Evolutionary conservation across 2,797 vertebrate species (phyloP).

Genomic region (Helicolenus hilgendorfi): DNA sequence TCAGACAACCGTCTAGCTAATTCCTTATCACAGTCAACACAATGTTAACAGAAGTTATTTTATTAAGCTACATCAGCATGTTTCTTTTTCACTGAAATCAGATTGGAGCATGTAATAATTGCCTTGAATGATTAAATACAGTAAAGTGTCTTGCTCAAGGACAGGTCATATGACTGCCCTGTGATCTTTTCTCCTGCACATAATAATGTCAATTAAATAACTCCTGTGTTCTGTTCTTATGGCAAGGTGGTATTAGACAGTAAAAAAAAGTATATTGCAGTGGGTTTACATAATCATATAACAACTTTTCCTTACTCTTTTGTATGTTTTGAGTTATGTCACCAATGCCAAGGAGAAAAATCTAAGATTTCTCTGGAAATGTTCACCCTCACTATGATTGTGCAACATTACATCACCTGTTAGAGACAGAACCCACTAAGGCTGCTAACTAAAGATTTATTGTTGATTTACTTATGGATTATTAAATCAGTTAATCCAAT

Average conservation of each 20-base stretch:
- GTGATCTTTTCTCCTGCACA: neutral
- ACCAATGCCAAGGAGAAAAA: neutral
- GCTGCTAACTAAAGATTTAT: neutral
- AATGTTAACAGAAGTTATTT: neutral
- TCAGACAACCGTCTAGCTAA: neutral
- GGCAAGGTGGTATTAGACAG: neutral
- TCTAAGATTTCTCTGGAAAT: neutral
- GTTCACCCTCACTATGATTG: neutral
- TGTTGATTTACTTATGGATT: neutral
- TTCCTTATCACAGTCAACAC: fast-evolving
- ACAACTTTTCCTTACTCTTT: neutral
- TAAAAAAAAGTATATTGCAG: neutral
- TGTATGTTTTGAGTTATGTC: neutral
- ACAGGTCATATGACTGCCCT: neutral
- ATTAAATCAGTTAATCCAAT: neutral
- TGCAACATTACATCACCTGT: neutral
- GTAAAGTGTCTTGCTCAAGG: neutral
- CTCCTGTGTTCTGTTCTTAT: neutral
- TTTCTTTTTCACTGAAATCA: neutral
- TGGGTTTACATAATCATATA: neutral
- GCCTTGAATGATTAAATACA: neutral
- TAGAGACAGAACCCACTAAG: neutral
- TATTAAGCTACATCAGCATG: neutral
- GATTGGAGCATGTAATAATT: neutral
- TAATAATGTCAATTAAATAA: neutral